A percentile compares a stretch with the other conserved stretches of the same genome.
Evolutionary conservation across 2,113 vertebrate genomes (phyloP).

Genomic region (Mobula hypostoma): DNA sequence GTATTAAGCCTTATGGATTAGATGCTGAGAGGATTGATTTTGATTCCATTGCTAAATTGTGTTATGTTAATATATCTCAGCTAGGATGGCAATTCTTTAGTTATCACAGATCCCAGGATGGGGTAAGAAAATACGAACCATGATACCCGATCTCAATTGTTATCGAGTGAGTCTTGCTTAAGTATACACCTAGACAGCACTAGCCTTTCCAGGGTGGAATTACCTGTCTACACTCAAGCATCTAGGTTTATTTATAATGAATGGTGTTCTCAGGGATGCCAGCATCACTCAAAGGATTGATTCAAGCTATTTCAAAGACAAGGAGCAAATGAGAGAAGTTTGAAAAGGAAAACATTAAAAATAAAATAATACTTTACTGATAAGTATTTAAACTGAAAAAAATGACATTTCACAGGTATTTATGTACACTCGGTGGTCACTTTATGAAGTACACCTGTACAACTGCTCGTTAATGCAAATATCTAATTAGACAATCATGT

Average conservation of each 20-base stretch:
- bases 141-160: not conserved
- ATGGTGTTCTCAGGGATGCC: not conserved
- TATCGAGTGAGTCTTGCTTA: not conserved
- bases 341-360: not conserved
- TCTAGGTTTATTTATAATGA: not conserved
- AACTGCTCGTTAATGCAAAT: no score
- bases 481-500: no score
- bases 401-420: not conserved
- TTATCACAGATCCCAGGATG: not conserved
- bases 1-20: not conserved
- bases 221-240: not conserved
- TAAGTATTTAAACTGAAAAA: not conserved
- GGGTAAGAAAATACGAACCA: not conserved
- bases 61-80: not conserved
- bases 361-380: not conserved
- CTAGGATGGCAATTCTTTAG: not conserved
- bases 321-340: not conserved
- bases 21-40: not conserved
- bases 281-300: not conserved
- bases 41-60: not conserved
- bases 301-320: not conserved
- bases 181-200: not conserved
- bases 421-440: not conserved
- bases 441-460: no score
- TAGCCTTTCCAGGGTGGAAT: not conserved